Evolutionary conservation across 1,140 invertebrate genomes (phyloP), one percentile per base, ranked within the genome.

Genomic region (Musca domestica): DNA sequence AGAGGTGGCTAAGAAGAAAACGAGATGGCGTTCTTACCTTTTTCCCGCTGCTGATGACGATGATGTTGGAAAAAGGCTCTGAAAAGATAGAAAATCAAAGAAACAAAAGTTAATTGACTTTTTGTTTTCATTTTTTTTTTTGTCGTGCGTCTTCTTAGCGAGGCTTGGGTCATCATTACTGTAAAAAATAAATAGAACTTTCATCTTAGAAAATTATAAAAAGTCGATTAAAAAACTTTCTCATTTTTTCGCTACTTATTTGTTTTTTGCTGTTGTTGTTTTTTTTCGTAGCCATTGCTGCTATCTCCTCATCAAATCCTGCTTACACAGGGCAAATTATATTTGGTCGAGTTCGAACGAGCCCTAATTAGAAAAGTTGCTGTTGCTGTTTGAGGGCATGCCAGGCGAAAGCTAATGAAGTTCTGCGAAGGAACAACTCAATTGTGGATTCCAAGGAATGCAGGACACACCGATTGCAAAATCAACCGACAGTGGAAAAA

Each of bases 301-400:
- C 10, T 41, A 41, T 41, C 34, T 41, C 10, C 4, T 41, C 34
- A 41, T 41, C 34, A 41, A 17, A 30, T n/a, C 15, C 54, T 58
- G 4, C 27, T 27, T 58, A 9, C 54, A 15, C 25, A 58, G n/a
- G 12, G 25, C 25, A 27, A 58, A 34, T 19, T 20, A 17, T 61
- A 61, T 61, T 41, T 61, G n/a, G 27, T 34, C 34, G 10, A 41
- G 34, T 41, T 9, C 27, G 56, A 20, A 61, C 34, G 34, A 61
- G 19, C 46, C 41, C 47, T 64, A 64, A 64, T 64, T 64, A 64
- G 63, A 64, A 64, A 64, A 64, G 63, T 64, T 64, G 54, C 19
- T 22, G 48, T 61, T n/a, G 27, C 23, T 64, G 12, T 64, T 64
- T 20, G 17, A 25, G 41, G 41, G 46, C 47, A 64, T 46, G 63